Evolutionary conservation across 2,113 vertebrate species (phyloP).

Genomic region (Suncus etruscus): DNA sequence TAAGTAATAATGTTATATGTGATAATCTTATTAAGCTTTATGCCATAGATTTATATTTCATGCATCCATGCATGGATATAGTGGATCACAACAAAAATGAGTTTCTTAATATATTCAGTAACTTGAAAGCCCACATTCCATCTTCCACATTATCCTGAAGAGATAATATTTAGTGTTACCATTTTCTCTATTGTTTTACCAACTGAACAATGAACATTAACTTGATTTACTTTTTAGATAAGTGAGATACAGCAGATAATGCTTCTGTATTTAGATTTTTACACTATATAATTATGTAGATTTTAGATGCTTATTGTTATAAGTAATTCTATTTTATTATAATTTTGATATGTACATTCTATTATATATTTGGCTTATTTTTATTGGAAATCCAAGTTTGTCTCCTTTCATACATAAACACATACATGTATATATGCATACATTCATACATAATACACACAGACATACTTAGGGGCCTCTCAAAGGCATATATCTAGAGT

Average conservation of each 20-base stretch:
- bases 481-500: background rate
- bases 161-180: constrained; percentile 18
- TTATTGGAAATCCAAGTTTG: background rate
- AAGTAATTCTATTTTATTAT: background rate
- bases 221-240: constrained; percentile 18
- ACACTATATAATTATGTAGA: background rate
- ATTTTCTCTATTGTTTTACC: background rate
- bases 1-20: too few relatives aligned
- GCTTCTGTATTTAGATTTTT: background rate
- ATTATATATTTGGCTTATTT: constrained; percentile 5
- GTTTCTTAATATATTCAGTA: background rate
- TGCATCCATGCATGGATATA: too few relatives aligned
- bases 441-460: too few relatives aligned
- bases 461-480: background rate
- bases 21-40: too few relatives aligned
- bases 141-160: background rate
- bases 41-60: too few relatives aligned
- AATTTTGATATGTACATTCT: constrained; percentile 14
- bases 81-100: too few relatives aligned
- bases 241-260: background rate
- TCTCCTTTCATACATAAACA: background rate
- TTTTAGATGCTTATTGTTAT: constrained; percentile 18
- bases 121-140: background rate
- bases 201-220: background rate
- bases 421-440: too few relatives aligned